phyloP scores from a whole-genome alignment of 2,797 vertebrate species.

The Psittacula derbiana region DNA sequence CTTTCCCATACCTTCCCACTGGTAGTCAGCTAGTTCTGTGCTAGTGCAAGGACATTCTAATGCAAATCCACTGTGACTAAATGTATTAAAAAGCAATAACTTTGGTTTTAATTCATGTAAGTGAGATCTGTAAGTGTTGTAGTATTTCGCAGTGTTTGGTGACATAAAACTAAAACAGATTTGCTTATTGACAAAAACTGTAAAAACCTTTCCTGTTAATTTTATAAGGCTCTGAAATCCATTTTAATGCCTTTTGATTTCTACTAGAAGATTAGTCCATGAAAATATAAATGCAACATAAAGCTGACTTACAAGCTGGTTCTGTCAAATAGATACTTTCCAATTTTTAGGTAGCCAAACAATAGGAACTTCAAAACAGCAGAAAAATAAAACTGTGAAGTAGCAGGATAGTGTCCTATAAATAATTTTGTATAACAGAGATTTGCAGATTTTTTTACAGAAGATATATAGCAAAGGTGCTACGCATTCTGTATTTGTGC shows the following conservation, averaged over 20 bases:
- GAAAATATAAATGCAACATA: slow-evolving; percentile 12
- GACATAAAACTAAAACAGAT: slow-evolving; percentile 6
- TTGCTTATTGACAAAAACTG: slow-evolving; percentile 36
- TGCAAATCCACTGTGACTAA: not conserved
- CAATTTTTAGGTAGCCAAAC: not conserved
- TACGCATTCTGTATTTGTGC: not conserved
- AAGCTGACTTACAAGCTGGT: not conserved
- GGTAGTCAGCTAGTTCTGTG: not conserved
- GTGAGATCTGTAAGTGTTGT: not conserved
- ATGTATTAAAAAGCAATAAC: not conserved
- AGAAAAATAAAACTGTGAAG: not conserved
- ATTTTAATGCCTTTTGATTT: slow-evolving; percentile 39
- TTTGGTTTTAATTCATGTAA: not conserved
- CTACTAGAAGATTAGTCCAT: not conserved
- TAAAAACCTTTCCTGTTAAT: slow-evolving; percentile 4
- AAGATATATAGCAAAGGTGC: not conserved
- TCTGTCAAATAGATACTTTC: not conserved
- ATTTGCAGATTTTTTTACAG: not conserved
- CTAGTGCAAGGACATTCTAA: not conserved
- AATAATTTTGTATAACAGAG: not conserved
- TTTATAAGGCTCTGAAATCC: slow-evolving; percentile 15
- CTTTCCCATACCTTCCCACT: not conserved
- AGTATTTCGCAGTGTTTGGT: not conserved
- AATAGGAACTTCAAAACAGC: not conserved
- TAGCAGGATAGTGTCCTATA: not conserved